Percentiles rank a stretch among this genome's conserved stretches.
Conservation (phyloP, 1,140 invertebrate genomes). For the Archegozetes longisetosus region DNA sequence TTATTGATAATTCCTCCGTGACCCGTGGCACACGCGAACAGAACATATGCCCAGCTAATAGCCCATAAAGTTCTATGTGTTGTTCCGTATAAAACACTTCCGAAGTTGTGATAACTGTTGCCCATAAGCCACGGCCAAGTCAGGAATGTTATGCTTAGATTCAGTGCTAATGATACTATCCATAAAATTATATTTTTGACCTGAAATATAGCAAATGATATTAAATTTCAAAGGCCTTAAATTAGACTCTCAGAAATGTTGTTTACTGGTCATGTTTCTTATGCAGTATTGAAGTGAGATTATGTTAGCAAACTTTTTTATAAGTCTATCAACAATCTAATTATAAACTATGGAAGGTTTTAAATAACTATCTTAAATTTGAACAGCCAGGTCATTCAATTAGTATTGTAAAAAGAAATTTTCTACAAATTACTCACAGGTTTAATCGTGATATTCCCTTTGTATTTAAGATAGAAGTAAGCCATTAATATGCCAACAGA, state of each 20-base stretch:
- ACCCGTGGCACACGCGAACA: slow-evolving; percentile 18
- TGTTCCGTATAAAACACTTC: neutral
- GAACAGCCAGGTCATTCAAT: no score
- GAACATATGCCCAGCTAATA: slow-evolving; percentile 22
- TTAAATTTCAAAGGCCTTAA: no score
- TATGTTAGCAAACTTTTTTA: no score
- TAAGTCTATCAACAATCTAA: no score
- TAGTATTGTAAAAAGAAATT: no score
- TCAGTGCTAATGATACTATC: neutral
- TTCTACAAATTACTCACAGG: neutral
- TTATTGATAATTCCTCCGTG: neutral
- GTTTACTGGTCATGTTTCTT: no score
- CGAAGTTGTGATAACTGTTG: neutral
- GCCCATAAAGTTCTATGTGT: slow-evolving; percentile 22
- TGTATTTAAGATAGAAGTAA: slow-evolving; percentile 1
- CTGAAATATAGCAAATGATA: no score
- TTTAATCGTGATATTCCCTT: neutral
- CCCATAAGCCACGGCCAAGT: slow-evolving; percentile 15
- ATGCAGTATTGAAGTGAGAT: no score
- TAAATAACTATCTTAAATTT: no score
- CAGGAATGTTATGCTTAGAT: slow-evolving; percentile 1
- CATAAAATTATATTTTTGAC: no score
- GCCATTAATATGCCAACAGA: slow-evolving; percentile 10
- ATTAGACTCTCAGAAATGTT: no score
- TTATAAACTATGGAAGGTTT: no score